Evolutionary conservation across 2,797 vertebrate species (phyloP), one percentile per base, ranked within the genome.

Genomic region (Hemibagrus guttatus): DNA sequence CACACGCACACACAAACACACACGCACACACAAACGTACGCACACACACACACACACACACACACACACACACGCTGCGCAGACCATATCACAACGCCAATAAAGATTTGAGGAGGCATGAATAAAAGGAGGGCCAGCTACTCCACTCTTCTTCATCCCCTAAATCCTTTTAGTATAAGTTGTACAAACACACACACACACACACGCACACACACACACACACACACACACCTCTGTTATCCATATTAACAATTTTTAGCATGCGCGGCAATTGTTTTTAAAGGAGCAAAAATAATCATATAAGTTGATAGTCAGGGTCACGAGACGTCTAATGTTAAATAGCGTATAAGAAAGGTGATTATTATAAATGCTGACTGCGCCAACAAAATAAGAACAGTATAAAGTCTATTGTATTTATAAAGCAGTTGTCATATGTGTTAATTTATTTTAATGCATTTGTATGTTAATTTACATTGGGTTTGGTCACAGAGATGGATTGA

Each of bases 51-150:
- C n/a, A 28, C 83, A 6, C 71, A 2, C 58, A 1, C 71, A 0
- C 58, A 5, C 4, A 0, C 54, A 1, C 31, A 17, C 82, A 17
- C 28, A 26, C n/a, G 23, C 52, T 39, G 49, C 1, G 82, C 66
- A 35, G 54, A 84, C 83, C 69, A 61, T 74, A 94, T 95, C 94
- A 93, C 93, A 93, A 94, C 93, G 94, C 94, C 95, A 95, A 95
- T 93, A 95, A 95, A 95, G 93, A 79, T 85, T 90, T 92, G 91
- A 90, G 91, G 91, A 90, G 88, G 86, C 74, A 78, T 54, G 84
- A 78, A 85, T 85, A 59, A 87, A 87, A 90, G 90, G 90, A 88
- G 91, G 90, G 91, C 90, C 84, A 85, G 84, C 61, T 78, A 66
- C 74, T 79, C 74, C 61, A 91, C 91, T 91, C 91, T 89, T 90